Base-by-base conservation (phyloP, 2,797 vertebrate species). In the Brachyalestes nurse region DNA sequence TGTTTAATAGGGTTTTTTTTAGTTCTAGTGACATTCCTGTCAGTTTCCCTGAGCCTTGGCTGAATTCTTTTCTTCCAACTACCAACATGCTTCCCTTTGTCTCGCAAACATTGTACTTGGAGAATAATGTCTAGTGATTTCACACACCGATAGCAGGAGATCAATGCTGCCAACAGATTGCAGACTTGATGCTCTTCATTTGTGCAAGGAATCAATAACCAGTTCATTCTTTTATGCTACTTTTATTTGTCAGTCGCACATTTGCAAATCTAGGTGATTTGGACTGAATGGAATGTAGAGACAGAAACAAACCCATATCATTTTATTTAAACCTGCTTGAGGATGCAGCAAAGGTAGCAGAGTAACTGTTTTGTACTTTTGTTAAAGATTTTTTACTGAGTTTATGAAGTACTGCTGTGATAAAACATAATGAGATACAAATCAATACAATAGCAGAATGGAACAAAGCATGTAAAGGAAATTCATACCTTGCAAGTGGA, bases 401-500 rank as follows among this genome's bases (percentile, higher is more conserved):
- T 67, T 5, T 23, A 16, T 28, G 8, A 8, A 57, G 28, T 23
- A 69, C 8, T 12, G 67, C 14, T 28, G 38, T n/a, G n/a, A 19
- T 78, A 71, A 28, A 9, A 70, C 14, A 25, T 38, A 81, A 16
- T 23, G 3, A 38, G 16, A 14, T 34, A 21, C 45, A 19, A 25
- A n/a, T 12, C 1, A 49, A 40, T 51, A 40, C 6, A 76, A 8
- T 40, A 75, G n/a, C n/a, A 64, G 12, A 14, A 76, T 42, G 47
- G 38, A 70, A 60, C 64, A 75, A 28, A 58, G 14, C 25, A 72
- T 21, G 14, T 49, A 87, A 77, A 89, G 85, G 72, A 71, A 88
- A 82, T 51, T 93, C 95, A 10, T 94, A 99, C 97, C 97, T 97
- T 98, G 97, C 83, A 99, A 94, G 83, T 99, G 96, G 91, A 99